Evolutionary conservation across 2,888 invertebrate genomes (phyloP), one percentile per base, ranked within the genome.

Genomic region (Diogma glabrata): DNA sequence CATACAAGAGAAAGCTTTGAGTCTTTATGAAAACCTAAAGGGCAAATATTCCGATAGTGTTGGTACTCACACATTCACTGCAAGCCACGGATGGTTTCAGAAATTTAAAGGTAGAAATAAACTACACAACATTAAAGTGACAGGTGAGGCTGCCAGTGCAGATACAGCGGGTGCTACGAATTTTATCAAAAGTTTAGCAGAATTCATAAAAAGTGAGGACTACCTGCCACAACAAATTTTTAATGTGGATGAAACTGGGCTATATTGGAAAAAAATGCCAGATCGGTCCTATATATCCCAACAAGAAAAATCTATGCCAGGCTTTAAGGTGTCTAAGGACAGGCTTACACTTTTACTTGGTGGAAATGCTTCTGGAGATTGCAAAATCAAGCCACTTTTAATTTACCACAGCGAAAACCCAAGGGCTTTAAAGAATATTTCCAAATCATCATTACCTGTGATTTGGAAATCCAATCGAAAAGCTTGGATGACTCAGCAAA

Each of bases 221-320:
- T n/a, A n/a, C 33, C 33, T 33, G 33, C 33, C 33, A 7, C 33
- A 33, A n/a, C n/a, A n/a, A n/a, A n/a, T n/a, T n/a, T n/a, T n/a
- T n/a, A n/a, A n/a, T n/a, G n/a, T n/a, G n/a, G n/a, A n/a, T n/a
- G n/a, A n/a, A n/a, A n/a, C n/a, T n/a, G n/a, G n/a, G n/a, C n/a
- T n/a, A n/a, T n/a, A n/a, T n/a, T n/a, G n/a, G n/a, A n/a, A n/a
- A n/a, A n/a, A n/a, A n/a, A n/a, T 33, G 10, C 33, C 33, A 33
- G 33, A 33, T 33, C 33, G 33, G 33, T 33, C 33, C 4, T 33
- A 33, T 33, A 33, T 33, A 33, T 33, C 33, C 33, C 12, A 10
- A n/a, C n/a, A 28, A 28, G n/a, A 38, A 38, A 14, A 38, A 38
- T 38, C 38, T 38, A 38, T 38, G 38, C 16, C 38, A 38, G 38